Evolutionary conservation across 2,113 vertebrate species (phyloP).

Genomic region (Chiloscyllium plagiosum): DNA sequence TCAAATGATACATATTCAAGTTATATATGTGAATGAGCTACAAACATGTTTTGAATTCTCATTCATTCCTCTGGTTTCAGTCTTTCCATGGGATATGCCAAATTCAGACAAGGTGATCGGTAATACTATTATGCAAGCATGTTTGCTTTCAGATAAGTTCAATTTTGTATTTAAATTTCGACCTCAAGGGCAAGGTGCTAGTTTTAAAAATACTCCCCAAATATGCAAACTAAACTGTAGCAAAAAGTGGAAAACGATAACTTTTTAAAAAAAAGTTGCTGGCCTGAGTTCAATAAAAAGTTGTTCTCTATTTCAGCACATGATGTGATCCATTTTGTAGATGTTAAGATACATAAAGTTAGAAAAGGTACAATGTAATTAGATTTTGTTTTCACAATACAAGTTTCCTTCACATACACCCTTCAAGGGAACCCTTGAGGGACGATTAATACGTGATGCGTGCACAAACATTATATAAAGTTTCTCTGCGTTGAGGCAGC

Average conservation of each 20-base stretch:
- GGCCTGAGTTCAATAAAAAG: neutral
- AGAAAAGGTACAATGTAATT: neutral
- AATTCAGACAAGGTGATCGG: neutral
- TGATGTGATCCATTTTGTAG: slow-evolving; percentile 1
- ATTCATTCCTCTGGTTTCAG: neutral
- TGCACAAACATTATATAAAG: neutral
- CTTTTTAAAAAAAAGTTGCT: neutral
- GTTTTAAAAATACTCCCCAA: neutral
- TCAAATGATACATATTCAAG: neutral
- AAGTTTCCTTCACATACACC: neutral
- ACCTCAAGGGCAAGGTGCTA: neutral
- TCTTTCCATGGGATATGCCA: neutral
- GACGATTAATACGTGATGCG: neutral
- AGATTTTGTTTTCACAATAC: neutral
- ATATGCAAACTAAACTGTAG: neutral
- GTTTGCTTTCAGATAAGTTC: neutral
- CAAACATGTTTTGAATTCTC: neutral
- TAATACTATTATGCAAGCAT: neutral
- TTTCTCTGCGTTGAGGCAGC: neutral
- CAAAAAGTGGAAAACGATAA: neutral
- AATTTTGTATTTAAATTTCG: neutral
- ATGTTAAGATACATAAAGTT: neutral
- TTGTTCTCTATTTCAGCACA: neutral
- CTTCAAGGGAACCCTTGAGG: neutral
- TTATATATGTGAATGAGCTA: neutral